A percentile compares a stretch with the other conserved stretches of the same genome.
Evolutionary conservation across 2,797 vertebrate genomes (phyloP).

Genomic region (Brachyalestes nurse): DNA sequence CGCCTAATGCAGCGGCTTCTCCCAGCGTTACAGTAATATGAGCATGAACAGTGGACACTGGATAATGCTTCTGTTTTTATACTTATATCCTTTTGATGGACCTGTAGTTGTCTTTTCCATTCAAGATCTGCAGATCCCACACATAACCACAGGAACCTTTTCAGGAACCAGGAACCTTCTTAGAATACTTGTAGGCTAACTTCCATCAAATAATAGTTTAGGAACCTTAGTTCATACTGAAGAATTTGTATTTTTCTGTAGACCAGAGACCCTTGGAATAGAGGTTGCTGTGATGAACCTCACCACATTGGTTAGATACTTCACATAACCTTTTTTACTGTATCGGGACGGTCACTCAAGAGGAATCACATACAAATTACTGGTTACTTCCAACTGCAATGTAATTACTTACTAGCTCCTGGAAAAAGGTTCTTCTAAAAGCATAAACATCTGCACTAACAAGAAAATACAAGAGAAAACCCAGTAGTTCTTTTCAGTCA

Average conservation of each 20-base stretch:
- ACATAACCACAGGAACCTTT: background rate
- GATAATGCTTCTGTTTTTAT: background rate
- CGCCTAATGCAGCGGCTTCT: conserved; percentile 34
- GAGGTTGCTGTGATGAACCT: background rate
- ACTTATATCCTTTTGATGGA: conserved; percentile 22
- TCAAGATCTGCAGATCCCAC: background rate
- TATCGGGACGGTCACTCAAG: too few species aligned
- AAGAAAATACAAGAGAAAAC: too few species aligned
- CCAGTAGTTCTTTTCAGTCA: too few species aligned
- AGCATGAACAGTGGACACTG: conserved; percentile 24
- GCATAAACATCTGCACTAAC: too few species aligned
- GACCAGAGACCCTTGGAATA: background rate
- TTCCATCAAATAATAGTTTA: too few species aligned
- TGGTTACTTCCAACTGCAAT: too few species aligned
- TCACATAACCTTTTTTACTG: background rate
- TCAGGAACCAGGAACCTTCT: background rate
- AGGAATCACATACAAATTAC: too few species aligned
- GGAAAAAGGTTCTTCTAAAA: too few species aligned
- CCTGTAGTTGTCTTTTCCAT: background rate
- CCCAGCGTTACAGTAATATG: conserved; percentile 12
- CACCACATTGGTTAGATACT: conserved; percentile 11
- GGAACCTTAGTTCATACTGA: too few species aligned
- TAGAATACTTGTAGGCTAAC: background rate
- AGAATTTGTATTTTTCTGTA: background rate
- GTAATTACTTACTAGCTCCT: too few species aligned